Evolutionary conservation across 2,113 vertebrate species (phyloP).

Genomic region (Tretioscincus oriximinensis): DNA sequence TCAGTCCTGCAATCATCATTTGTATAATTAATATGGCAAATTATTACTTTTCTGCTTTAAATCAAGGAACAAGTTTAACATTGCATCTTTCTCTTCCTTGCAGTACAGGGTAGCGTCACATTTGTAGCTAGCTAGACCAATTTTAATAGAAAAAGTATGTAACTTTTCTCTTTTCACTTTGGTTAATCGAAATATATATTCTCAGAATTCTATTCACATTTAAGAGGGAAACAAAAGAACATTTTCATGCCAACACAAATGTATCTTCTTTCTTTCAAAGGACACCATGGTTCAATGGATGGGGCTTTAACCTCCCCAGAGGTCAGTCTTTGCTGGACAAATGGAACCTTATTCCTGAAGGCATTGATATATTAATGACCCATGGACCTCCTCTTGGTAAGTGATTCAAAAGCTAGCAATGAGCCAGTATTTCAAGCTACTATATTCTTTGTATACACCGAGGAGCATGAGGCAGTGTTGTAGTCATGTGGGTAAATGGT

Average conservation of each 20-base stretch:
- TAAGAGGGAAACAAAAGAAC: conserved; percentile 13
- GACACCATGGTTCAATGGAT: conserved; percentile 99
- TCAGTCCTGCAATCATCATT: conserved; percentile 12
- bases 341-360: conserved; percentile 97
- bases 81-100: background rate
- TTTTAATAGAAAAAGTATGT: background rate
- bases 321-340: conserved; percentile 98
- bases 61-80: conserved; percentile 2
- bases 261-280: conserved; percentile 73
- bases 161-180: conserved; percentile 33
- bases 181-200: conserved; percentile 28
- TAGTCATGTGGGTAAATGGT: background rate
- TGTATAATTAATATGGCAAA: conserved; percentile 7
- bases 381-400: conserved; percentile 97
- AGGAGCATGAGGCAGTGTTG: background rate
- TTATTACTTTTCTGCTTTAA: background rate
- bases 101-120: background rate
- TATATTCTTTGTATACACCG: background rate
- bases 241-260: conserved; percentile 54
- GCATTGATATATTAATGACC: conserved; percentile 98
- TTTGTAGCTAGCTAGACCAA: background rate
- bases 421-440: background rate
- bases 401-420: conserved; percentile 57
- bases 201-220: conserved; percentile 34
- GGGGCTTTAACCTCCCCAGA: conserved; percentile 97